Evolutionary conservation across 2,888 invertebrate genomes (phyloP).

Genomic region (Ochropleura leucogaster): DNA sequence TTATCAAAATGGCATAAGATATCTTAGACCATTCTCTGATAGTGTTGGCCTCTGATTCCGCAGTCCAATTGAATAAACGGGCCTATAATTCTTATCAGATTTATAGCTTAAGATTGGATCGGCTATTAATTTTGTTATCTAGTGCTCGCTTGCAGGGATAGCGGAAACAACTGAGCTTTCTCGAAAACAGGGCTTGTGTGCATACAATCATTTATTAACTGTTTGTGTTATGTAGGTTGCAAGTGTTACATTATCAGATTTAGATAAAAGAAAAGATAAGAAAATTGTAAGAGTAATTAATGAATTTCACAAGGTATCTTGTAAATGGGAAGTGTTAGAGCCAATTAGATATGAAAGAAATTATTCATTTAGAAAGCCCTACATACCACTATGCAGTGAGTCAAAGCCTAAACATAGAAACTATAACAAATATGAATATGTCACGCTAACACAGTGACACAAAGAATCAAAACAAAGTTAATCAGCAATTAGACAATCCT

Average conservation of each 20-base stretch:
- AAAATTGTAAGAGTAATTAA: constrained; percentile 21
- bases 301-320: neutral
- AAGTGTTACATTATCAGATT: constrained; percentile 25
- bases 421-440: constrained; percentile 60
- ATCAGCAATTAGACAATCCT: constrained; percentile 83
- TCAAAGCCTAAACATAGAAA: constrained; percentile 57
- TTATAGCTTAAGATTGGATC: constrained; percentile 63
- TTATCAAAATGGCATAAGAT: constrained; percentile 58
- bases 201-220: constrained; percentile 44
- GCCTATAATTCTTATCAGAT: constrained; percentile 67
- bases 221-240: constrained; percentile 50
- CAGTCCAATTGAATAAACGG: constrained; percentile 61
- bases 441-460: constrained; percentile 77
- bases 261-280: constrained; percentile 34
- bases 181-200: constrained; percentile 52
- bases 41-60: constrained; percentile 61
- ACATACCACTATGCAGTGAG: constrained; percentile 32
- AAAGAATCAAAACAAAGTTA: constrained; percentile 77
- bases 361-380: constrained; percentile 25
- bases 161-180: constrained; percentile 64
- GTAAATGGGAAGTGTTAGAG: constrained; percentile 11
- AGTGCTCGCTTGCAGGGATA: constrained; percentile 54
- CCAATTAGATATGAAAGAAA: constrained; percentile 17
- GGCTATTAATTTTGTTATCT: constrained; percentile 68
- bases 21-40: constrained; percentile 60